These are phyloP conservation scores for Marcusenius ussheri DNA, from an alignment of 2,113 vertebrate species.

Conservation along the genomic window DNA sequence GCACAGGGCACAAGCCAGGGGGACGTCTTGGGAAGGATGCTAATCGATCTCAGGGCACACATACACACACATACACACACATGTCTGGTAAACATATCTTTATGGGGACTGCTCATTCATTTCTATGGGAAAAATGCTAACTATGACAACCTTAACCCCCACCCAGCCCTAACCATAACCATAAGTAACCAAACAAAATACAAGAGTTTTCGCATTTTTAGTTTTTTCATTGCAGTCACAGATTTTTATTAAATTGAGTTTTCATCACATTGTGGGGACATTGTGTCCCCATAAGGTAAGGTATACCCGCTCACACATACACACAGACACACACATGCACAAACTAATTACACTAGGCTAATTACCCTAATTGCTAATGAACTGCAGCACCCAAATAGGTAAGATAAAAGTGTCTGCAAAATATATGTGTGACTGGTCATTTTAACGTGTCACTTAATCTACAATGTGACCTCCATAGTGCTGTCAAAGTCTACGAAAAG, in stretches of 20 bases:
- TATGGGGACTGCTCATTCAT: too few relatives aligned
- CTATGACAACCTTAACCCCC: too few relatives aligned
- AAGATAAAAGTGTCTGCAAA: not conserved
- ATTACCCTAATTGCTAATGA: not conserved
- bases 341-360: not conserved
- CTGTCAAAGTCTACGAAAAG: not conserved
- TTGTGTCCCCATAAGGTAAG: too few relatives aligned
- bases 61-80: not conserved
- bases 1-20: not conserved
- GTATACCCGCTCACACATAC: not conserved
- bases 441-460: not conserved
- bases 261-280: too few relatives aligned
- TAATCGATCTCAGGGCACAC: not conserved
- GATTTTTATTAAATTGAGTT: too few relatives aligned
- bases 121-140: too few relatives aligned
- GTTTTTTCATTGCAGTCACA: too few relatives aligned
- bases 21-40: not conserved
- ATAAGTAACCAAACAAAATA: too few relatives aligned
- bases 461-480: not conserved
- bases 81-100: too few relatives aligned
- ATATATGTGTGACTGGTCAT: not conserved
- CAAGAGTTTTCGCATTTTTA: too few relatives aligned
- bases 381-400: not conserved
- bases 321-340: not conserved
- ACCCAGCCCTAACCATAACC: too few relatives aligned